Base-by-base conservation (phyloP, 2,113 vertebrate species). In the Malurus elegans region DNA sequence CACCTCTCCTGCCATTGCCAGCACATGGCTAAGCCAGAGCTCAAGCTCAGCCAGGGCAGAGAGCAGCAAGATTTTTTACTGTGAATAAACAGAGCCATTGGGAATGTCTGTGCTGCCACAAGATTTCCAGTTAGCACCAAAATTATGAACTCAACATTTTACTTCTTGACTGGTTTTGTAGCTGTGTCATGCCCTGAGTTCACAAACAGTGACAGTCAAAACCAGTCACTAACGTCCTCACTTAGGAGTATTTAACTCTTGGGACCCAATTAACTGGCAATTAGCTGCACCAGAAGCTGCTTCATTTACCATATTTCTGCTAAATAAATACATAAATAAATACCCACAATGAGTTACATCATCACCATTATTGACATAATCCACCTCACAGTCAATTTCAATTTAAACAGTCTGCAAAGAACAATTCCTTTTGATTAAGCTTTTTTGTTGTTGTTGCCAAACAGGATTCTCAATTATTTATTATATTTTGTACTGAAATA, bases 361-460 rank as follows among this genome's bases (percentile, higher is more conserved):
- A 13, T 62, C 16, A 2, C 13, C n/a, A 42, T 79, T 62, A 79
- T 50, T 89, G 31, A 61, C 2, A 5, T 51, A 69, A 56, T 48
- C 38, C 78, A 75, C n/a, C 36, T 90, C 24, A 12, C 79, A 18
- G 56, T 92, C 87, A 56, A 78, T 84, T 89, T 74, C 32, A n/a
- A 78, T 72, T 78, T 79, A 80, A 90, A 50, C 38, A 32, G 18
- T 83, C 88, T 62, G 24, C 64, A 71, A 86, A 88, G 57, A 40
- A 80, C 2, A 1, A 14, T 87, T 71, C 73, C 40, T 91, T 67
- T 85, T 66, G 58, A 58, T 79, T 42, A 72, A 26, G 11, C 12
- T 23, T 42, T 75, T 72, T 72, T 74, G 4, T 58, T 72, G 60
- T 76, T 76, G 29, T 32, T 86, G 38, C 62, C 76, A 75, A 88